These are phyloP conservation scores for Sycophila sp. DNA, from an alignment of 1,140 invertebrate genomes.

Conservation along the genomic window DNA sequence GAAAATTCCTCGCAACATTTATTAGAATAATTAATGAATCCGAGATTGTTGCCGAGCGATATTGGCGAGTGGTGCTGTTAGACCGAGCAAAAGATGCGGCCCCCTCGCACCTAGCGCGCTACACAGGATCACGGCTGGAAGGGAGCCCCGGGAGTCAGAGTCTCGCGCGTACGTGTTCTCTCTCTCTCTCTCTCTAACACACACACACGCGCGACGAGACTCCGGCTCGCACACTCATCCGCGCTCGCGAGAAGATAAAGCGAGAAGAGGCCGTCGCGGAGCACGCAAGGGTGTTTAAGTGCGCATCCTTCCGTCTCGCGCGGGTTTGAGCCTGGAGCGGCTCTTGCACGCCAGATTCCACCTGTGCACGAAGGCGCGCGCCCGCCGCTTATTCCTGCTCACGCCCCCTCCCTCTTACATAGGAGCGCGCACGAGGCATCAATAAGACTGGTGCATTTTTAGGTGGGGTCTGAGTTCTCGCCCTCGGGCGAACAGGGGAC, in stretches of 20 bases:
- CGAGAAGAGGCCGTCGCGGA: not conserved
- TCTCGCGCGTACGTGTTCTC: too few species aligned
- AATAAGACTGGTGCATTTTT: conserved; percentile 16
- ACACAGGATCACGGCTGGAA: not conserved
- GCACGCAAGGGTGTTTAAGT: conserved; percentile 62
- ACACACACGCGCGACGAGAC: too few species aligned
- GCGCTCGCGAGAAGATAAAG: conserved; percentile 5
- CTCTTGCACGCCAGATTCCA: conserved; percentile 62
- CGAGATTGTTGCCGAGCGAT: conserved; percentile 31
- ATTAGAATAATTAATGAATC: conserved; percentile 43
- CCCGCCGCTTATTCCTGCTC: conserved; percentile 45
- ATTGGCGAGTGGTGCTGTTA: conserved; percentile 22
- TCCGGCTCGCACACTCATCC: too few species aligned
- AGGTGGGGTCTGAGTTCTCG: not conserved
- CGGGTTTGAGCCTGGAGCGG: conserved; percentile 40
- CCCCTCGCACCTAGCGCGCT: conserved; percentile 13
- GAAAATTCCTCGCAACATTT: conserved; percentile 20
- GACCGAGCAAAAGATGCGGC: conserved; percentile 39
- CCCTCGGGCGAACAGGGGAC: not conserved
- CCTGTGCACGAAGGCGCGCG: conserved; percentile 48
- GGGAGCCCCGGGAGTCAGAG: conserved; percentile 29
- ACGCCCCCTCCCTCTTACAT: conserved; percentile 18
- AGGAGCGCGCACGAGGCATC: not conserved
- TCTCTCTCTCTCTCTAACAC: too few species aligned
- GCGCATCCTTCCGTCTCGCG: conserved; percentile 49